Evolutionary conservation across 2,797 vertebrate species (phyloP), one percentile per base, ranked within the genome.

Genomic region (Onychomys leucogaster): DNA sequence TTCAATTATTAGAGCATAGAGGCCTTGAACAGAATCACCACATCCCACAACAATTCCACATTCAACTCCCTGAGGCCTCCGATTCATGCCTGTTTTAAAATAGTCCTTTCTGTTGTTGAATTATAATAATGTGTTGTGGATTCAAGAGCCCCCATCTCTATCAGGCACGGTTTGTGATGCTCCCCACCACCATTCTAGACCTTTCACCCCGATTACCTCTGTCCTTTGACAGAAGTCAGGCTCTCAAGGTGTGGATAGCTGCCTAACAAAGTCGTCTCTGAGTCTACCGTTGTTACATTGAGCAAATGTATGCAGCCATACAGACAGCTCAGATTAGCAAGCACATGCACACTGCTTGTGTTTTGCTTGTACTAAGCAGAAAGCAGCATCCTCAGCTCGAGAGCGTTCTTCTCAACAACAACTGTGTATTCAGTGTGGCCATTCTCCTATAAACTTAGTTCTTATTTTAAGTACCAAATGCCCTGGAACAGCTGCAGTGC

Each of bases 281-380:
- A 57, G 80, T 2, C 10, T 27, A 6, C 75, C 2, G 41, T 29
- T 32, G 19, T 21, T 37, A 34, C 1, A n/a, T 43, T 55, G 8
- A 32, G 71, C 52, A 78, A 75, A 59, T 0, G 14, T 2, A 9
- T 19, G 12, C 17, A 52, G 23, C 32, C 2, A 0, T 34, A 23
- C 3, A 6, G 43, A 41, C 14, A 13, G 17, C 3, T 21, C 14
- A 13, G 17, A 2, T 21, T 34, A 32, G 25, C 7, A 7, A 4
- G 34, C 37, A 17, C 14, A 19, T 2, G 1, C 1, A 9, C 3
- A 8, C 27, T 25, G 55, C 69, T 14, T 29, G 55, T 32, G 1
- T 43, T 29, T 61, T 61, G 55, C 34, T 29, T 43, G 41, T 16
- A 16, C 55, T 55, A 34, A 59, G 12, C 25, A 57, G 84, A 46